Evolutionary conservation across 2,797 vertebrate genomes (phyloP), one percentile per base, ranked within the genome.

Genomic region (Gouania willdenowi): DNA sequence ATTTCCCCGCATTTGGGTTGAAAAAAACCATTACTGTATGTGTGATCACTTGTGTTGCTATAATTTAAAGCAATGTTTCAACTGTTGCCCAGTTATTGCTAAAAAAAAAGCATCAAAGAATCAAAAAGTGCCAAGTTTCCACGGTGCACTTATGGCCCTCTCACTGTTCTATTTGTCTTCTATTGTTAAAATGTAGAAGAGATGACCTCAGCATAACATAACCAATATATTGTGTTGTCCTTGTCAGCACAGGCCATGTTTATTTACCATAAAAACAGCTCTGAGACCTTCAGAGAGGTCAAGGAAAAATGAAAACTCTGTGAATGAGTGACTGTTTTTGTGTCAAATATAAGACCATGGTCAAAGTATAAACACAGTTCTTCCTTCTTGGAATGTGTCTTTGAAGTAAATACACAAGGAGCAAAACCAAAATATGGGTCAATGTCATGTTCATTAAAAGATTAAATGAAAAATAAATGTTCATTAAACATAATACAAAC

Each of bases 341-440:
- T 16, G 23, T 42, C 49, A 60, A 78, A 66, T 57, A 82, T 8
- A 28, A 19, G 19, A 29, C 45, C 3, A 1, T 10, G 70, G 45
- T 54, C 41, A 66, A 79, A 76, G 70, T 44, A 74, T 62, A 19
- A 71, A 52, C 29, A 52, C 21, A 26, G 24, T 5, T 44, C 24
- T 26, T 40, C 9, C 25, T 8, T 25, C 6, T 26, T 31, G 19
- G 34, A 55, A 66, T 48, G 34, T 70, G 71, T 55, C 57, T 60
- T 4, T 68, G 25, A 41, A 28, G 38, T 38, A 42, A 27, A 40
- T 3, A 52, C 16, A 38, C 6, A 4, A 9, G 14, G 13, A 37
- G 11, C 4, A 1, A 2, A 26, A 25, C 4, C 21, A 36, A 8
- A 26, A 4, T 3, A 21, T 3, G n/a, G n/a, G n/a, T n/a, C n/a